Evolutionary conservation across 1,140 invertebrate genomes (phyloP), one percentile per base, ranked within the genome.

Genomic region (Diprion similis): DNA sequence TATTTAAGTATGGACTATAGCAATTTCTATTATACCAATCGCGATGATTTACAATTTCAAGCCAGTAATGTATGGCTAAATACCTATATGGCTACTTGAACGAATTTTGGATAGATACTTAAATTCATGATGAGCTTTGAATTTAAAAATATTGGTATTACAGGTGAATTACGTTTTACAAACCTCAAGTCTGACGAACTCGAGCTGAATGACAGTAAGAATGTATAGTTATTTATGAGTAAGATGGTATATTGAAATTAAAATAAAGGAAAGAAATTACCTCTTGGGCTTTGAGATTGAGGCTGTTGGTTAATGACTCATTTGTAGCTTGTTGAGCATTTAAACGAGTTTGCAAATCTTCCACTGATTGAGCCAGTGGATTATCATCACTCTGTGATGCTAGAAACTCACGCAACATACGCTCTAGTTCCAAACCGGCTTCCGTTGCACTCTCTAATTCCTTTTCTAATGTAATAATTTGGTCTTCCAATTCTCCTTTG

Each of bases 371-470:
- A 71, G 90, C 88, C 15, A 92, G 81, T 1, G 89, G 89, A 78
- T 92, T 91, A 83, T 91, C 90, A 17, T 90, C 90, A 73, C 87
- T 91, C 66, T 87, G 88, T 8, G 89, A 89, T 70, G 84, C 89
- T 45, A 94, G 84, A 74, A 93, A 88, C 81, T 94, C 92, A 2
- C 90, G 88, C 15, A 94, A 80, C 89, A 92, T 92, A 81, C 89
- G 87, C 79, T 92, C 92, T 37, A 92, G 82, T 82, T 92, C 91
- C 19, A 92, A 85, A 10, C 92, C 92, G 13, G 91, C 90, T 82
- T 92, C 91, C 0, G 91, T 91, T 17, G 91, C 90, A 80, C 86
- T 90, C 82, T 92, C 92, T 74, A 93, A 84, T 81, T 93, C 92
- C 84, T 90, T 91, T 81, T 92, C 90, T 46, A 92, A 76, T 13